phyloP scores from a whole-genome alignment of 2,113 vertebrate genomes.

The Cochlearius cochlearius region DNA sequence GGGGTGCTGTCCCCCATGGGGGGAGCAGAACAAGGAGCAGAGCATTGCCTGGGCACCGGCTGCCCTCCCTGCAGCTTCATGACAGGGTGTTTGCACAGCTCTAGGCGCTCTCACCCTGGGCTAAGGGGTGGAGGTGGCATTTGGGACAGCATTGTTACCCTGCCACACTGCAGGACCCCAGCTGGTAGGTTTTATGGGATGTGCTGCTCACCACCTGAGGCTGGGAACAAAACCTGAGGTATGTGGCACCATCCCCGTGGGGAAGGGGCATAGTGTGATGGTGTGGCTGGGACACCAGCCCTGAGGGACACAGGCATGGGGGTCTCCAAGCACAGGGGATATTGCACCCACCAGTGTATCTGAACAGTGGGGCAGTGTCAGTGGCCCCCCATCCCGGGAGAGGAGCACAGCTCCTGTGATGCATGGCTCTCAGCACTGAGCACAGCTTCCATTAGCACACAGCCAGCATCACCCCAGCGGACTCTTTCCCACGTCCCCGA shows the following conservation, averaged over 20 bases:
- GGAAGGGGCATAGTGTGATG: fast-evolving
- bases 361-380: fast-evolving
- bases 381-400: background rate
- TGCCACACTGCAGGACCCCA: background rate
- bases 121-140: background rate
- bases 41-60: background rate
- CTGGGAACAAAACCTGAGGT: background rate
- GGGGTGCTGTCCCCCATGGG: background rate
- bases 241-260: fast-evolving
- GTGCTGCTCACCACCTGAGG: background rate
- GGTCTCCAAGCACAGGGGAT: background rate
- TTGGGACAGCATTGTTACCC: background rate
- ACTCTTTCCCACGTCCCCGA: background rate
- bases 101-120: background rate
- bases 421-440: background rate
- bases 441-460: fast-evolving
- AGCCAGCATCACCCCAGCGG: fast-evolving
- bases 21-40: fast-evolving
- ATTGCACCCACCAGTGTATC: background rate
- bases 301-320: background rate
- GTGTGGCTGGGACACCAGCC: background rate
- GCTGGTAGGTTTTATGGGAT: background rate
- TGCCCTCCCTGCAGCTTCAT: background rate
- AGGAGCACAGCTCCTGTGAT: background rate
- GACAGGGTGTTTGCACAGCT: background rate